phyloP scores from a whole-genome alignment of 2,113 vertebrate genomes.

The Blennius ocellaris region DNA sequence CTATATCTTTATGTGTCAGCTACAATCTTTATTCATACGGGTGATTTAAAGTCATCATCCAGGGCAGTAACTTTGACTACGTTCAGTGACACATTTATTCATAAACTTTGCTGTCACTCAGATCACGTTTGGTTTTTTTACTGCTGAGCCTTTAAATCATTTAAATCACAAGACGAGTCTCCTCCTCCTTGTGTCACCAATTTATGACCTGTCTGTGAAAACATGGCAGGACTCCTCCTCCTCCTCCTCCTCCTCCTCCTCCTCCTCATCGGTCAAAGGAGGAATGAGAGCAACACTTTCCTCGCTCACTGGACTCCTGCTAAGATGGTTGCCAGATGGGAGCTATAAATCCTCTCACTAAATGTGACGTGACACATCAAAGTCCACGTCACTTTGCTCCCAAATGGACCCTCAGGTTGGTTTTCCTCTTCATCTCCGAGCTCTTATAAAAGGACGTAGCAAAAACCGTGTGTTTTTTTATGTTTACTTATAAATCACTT shows the following conservation, averaged over 20 bases:
- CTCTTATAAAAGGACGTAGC: neutral
- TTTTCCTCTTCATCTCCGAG: conserved; percentile 23
- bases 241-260: conserved; percentile 27
- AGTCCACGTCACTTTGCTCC: conserved; percentile 26
- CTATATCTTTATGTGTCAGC: no score
- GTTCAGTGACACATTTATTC: conserved; percentile 4
- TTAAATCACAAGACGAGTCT: conserved; percentile 59
- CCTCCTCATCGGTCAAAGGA: conserved; percentile 17
- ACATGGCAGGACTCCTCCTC: conserved; percentile 51
- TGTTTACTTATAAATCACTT: no score
- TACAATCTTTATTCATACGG: conserved; percentile 10
- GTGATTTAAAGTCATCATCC: conserved; percentile 26
- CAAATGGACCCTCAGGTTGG: conserved; percentile 26
- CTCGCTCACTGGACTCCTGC: conserved; percentile 36
- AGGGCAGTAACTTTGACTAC: conserved; percentile 21
- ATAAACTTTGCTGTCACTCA: conserved; percentile 32
- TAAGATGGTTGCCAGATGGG: conserved; percentile 80
- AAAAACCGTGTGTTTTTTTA: no score
- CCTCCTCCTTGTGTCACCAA: conserved; percentile 49
- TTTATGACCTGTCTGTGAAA: conserved; percentile 74
- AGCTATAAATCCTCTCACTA: conserved; percentile 57
- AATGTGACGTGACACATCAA: conserved; percentile 63
- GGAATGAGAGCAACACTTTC: conserved; percentile 42
- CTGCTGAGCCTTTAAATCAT: conserved; percentile 47
- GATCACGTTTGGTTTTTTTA: conserved; percentile 35